Base-by-base conservation (phyloP, 2,888 invertebrate genomes). In the Mesorhabditis belari region DNA sequence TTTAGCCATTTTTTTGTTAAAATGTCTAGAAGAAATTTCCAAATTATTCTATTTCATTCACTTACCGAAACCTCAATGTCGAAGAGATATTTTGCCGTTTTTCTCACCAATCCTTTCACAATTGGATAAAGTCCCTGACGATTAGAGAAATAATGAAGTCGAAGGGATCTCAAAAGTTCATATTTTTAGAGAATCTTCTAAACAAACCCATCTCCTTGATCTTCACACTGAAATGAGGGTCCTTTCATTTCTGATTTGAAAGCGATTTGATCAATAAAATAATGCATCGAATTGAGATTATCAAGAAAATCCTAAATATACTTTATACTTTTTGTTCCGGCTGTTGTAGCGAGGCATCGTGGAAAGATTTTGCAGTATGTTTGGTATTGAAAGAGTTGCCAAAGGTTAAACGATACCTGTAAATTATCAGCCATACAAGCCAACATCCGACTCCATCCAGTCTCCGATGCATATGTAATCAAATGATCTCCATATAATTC, bases 231-330 rank as follows among this genome's bases (percentile, higher is more conserved):
- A 52, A 77, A 77, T 3, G 72, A 72, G 0, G 77, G 76, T 6
- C 76, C 76, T 24, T 72, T 68, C 70, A 76, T 76, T 24, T 75
- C 74, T 25, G 70, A 70, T 62, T 74, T 69, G 65, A 77, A 77
- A 0, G 76, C 75, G 26, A 76, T 73, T 53, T 75, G 76, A 62
- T 77, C 76, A 55, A 77, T 76, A 68, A 77, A 77, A 57, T 76
- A 77, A 63, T 77, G 77, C 74, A 77, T 74, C 23, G 76, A 71
- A 65, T 74, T 76, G 9, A 77, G 64, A 51, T 75, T 77, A 60
- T 77, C 70, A 9, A 77, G 60, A 60, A 77, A 77, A 44, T 77
- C 76, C 70, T 75, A 19, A 23, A 70, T 54, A 21, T 35, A 9
- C 12, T 1, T 19, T n/a, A 50, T 9, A 50, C 6, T 50, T 50